Evolutionary conservation across 1,140 invertebrate species (phyloP).

Genomic region (Drosophila sproati): DNA sequence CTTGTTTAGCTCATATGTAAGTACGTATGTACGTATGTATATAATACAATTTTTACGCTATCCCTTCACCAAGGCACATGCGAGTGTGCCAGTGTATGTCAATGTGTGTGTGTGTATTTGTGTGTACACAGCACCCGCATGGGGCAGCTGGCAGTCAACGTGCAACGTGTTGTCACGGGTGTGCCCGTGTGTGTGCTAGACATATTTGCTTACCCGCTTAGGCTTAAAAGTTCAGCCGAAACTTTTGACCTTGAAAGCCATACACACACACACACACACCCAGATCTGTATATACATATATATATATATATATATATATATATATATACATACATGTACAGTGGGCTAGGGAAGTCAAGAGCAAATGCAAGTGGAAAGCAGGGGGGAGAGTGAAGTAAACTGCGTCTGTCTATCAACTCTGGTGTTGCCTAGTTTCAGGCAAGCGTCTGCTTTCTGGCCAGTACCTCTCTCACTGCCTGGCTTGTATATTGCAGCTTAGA

Average conservation of each 20-base stretch:
- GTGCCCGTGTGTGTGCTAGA: conserved; percentile 33
- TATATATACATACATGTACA: background rate
- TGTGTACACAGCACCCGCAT: conserved; percentile 18
- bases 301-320: conserved; percentile 3
- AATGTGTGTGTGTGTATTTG: background rate
- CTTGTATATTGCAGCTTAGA: conserved; percentile 48
- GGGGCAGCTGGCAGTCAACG: conserved; percentile 7
- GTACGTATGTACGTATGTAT: no score
- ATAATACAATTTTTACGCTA: background rate
- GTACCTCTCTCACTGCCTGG: background rate
- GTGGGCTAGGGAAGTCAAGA: background rate
- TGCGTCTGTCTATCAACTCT: conserved; percentile 26
- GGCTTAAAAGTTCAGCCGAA: conserved; percentile 63
- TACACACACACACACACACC: conserved; percentile 13
- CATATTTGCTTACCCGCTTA: conserved; percentile 54
- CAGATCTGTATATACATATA: background rate
- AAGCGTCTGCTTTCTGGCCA: background rate
- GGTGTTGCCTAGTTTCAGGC: conserved; percentile 23
- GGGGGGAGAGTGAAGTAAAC: background rate
- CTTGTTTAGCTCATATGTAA: no score
- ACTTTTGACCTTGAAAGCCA: conserved; percentile 67
- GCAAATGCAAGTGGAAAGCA: background rate
- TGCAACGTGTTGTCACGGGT: conserved; percentile 32
- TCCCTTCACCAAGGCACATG: background rate
- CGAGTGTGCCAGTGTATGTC: background rate